Base-by-base conservation (phyloP, 2,113 vertebrate genomes). In the Coreoperca whiteheadi region DNA sequence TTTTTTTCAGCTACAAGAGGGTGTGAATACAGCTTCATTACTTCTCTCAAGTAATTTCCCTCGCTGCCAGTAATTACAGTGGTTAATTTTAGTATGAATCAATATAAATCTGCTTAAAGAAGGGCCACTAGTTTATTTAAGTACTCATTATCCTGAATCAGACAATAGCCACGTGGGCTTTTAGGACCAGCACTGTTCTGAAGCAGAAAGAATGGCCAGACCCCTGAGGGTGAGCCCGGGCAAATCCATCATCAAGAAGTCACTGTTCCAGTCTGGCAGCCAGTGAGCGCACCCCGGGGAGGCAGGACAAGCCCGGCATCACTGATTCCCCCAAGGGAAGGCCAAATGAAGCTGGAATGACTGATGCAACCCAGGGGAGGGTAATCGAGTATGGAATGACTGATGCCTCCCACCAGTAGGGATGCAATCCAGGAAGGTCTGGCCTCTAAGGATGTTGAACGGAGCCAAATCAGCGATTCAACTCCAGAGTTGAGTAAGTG, bases 161-260 rank as follows among this genome's bases (percentile, higher is more conserved):
- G 69, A 74, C 54, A 10, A 74, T 16, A 67, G 37, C 39, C 51
- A 34, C 30, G 78, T 64, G 56, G 48, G 41, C 28, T 59, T 75
- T 84, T 14, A 50, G 60, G 34, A 78, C 32, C 50, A 68, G 54
- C 25, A 1, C 51, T 32, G 73, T 68, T 64, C 75, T 77, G 41
- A 72, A 72, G 46, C 72, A 74, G 46, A 80, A 82, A 79, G 48
- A 84, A 87, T 64, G 48, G 21, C 66, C 20, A 11, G 23, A 83
- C 79, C 85, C 54, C 11, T 50, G 75, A 90, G 88, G 87, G 54
- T 37, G 77, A 87, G 63, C 88, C 79, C 25, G 53, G 83, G 83
- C 81, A 83, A 90, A 94, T 94, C 88, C 82, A 93, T 95, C 93
- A 95, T 82, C 4, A 32, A 53, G 77, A 84, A 89, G 86, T 84